Percentiles rank a stretch among this genome's conserved stretches.
These are phyloP conservation scores for Holothuria glaberrima DNA, from an alignment of 35 echinoderm and acorn worm genomes.

Conservation along the genomic window DNA sequence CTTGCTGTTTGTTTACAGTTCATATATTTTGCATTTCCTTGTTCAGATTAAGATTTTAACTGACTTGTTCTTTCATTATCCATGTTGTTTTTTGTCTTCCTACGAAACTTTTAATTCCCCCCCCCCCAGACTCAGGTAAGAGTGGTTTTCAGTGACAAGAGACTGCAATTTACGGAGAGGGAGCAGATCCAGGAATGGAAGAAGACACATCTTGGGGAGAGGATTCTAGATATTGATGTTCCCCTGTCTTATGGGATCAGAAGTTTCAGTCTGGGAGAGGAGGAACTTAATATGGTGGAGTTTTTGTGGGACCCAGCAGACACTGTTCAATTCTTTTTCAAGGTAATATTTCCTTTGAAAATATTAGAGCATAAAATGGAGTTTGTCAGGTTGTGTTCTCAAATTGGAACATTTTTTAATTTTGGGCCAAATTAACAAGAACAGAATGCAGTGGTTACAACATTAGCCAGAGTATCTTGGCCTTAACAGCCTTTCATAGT, in stretches of 20 bases:
- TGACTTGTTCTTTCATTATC: no score
- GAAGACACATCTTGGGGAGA: conserved; percentile 77
- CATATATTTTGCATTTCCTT: no score
- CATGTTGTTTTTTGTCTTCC: no score
- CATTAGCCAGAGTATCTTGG: no score
- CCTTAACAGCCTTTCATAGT: no score
- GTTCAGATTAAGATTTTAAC: no score
- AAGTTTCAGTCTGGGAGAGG: conserved; percentile 58
- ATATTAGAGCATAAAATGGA: no score
- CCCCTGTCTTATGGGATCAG: conserved; percentile 86
- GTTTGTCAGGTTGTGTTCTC: no score
- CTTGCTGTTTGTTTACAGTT: no score
- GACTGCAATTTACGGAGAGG: conserved; percentile 84
- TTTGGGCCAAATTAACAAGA: no score
- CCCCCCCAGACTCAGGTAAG: conserved; percentile 81
- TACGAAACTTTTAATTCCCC: neutral
- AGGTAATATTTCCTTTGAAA: conserved; percentile 2
- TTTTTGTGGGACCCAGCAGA: conserved; percentile 84
- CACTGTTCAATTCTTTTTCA: conserved; percentile 69
- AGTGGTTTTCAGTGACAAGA: conserved; percentile 91
- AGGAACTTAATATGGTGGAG: conserved; percentile 82
- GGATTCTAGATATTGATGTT: conserved; percentile 85
- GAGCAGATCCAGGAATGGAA: conserved; percentile 85
- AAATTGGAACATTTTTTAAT: no score
- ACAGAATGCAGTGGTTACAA: no score